Evolutionary conservation across 2,888 invertebrate genomes (phyloP), one percentile per base, ranked within the genome.

Genomic region (Apotomis capreana): DNA sequence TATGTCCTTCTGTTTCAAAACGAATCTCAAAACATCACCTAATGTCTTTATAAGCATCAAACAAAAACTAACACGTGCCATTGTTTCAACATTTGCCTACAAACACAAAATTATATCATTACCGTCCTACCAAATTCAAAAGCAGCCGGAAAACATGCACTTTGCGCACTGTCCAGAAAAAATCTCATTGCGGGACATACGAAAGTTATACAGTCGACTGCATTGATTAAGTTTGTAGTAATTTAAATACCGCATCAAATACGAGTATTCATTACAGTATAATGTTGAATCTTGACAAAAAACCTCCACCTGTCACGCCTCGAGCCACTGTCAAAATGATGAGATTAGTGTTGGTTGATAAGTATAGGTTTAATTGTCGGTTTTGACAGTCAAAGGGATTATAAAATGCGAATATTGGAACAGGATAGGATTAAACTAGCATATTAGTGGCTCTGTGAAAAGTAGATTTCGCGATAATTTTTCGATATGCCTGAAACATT

Each of bases 11-110:
- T 5, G n/a, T 9, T 13, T 46, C 3, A 5, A 49, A 49, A 10
- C 3, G 1, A 2, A 49, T 8, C 12, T 8, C 37, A 12, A 55
- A 64, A 60, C 40, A 26, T 10, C 54, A 13, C 68, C 13, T 72
- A 68, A 72, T 72, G 72, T 59, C 72, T 72, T 72, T 72, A 72
- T 72, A 72, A 72, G 49, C 68, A 72, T 63, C 57, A 68, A 60
- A 46, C 54, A 40, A 55, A 12, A 55, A 71, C 63, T 36, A 57
- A n/a, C 55, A 52, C 12, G 5, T 15, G 15, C 40, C 46, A 72
- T 63, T 63, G 72, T 68, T 72, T 72, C 67, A 15, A 60, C 70
- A 71, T 67, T 71, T 71, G 71, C 61, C 57, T 68, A 68, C 67
- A 68, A 71, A 67, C 37, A 65, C 55, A 62, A 68, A 68, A 62